Conservation (phyloP, 2,113 vertebrate species). For the Trochalopteron elliotii region DNA sequence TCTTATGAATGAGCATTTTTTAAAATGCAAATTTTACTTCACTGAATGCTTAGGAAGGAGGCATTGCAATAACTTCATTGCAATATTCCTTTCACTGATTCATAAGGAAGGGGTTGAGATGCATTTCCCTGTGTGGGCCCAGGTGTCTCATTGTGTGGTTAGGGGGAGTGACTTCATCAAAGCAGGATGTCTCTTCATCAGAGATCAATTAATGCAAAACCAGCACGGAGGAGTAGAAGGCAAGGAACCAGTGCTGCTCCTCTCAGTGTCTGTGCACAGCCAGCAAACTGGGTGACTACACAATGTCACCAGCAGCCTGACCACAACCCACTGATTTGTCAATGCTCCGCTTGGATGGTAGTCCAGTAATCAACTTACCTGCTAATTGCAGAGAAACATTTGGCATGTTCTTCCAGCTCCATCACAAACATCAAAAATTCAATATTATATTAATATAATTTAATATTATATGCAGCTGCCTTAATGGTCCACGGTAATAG, state of each 20-base stretch:
- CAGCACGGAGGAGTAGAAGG: background rate
- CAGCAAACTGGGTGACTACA: rapidly evolving
- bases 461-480: background rate
- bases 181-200: background rate
- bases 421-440: background rate
- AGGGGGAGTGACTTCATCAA: background rate
- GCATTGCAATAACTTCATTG: background rate
- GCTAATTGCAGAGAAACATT: background rate
- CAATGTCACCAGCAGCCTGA: rapidly evolving
- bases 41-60: background rate
- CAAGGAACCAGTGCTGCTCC: background rate
- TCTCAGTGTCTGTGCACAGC: background rate
- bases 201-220: background rate
- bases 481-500: background rate
- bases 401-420: background rate
- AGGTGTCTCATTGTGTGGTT: background rate
- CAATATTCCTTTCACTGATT: background rate
- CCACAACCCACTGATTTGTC: background rate
- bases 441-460: background rate
- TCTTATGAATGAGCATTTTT: background rate
- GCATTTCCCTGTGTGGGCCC: background rate
- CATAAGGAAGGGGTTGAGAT: background rate
- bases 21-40: background rate
- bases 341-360: background rate
- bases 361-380: background rate